Conservation (phyloP, 2,113 vertebrate genomes). For the Euleptes europaea region DNA sequence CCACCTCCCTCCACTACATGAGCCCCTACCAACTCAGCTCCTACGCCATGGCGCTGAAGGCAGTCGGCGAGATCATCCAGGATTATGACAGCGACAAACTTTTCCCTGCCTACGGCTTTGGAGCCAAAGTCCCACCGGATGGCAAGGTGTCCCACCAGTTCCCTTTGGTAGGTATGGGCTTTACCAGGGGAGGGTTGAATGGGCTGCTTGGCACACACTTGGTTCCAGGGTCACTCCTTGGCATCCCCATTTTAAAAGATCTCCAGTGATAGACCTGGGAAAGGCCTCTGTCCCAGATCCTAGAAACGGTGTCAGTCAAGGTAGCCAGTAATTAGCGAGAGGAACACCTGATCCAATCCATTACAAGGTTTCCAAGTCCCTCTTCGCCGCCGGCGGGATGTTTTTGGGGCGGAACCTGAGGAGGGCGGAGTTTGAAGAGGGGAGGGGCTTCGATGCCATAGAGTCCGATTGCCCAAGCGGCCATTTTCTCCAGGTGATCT, state of each 20-base stretch:
- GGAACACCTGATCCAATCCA: neutral
- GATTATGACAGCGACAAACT: slow-evolving; percentile 99
- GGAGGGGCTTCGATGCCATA: too few relatives aligned
- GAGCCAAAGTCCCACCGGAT: slow-evolving; percentile 95
- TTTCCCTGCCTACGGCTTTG: slow-evolving; percentile 96
- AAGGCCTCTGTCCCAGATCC: neutral
- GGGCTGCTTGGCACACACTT: neutral
- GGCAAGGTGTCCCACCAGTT: slow-evolving; percentile 97
- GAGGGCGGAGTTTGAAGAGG: too few relatives aligned
- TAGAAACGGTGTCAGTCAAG: neutral
- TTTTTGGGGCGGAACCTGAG: too few relatives aligned
- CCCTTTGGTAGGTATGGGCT: slow-evolving; percentile 82
- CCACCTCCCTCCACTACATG: slow-evolving; percentile 96
- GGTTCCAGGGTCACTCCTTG: neutral
- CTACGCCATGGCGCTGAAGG: slow-evolving; percentile 97
- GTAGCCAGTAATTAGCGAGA: too few relatives aligned
- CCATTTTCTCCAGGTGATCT: too few relatives aligned
- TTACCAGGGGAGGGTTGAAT: neutral
- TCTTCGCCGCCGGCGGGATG: too few relatives aligned
- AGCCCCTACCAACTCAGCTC: slow-evolving; percentile 98
- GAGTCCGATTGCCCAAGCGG: too few relatives aligned
- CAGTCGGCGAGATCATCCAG: slow-evolving; percentile 97
- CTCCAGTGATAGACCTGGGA: neutral
- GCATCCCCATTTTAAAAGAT: neutral
- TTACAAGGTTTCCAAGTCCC: too few relatives aligned